These are phyloP conservation scores for Lasaia peninsularis DNA, from an alignment of 1,140 invertebrate genomes.

Conservation along the genomic window DNA sequence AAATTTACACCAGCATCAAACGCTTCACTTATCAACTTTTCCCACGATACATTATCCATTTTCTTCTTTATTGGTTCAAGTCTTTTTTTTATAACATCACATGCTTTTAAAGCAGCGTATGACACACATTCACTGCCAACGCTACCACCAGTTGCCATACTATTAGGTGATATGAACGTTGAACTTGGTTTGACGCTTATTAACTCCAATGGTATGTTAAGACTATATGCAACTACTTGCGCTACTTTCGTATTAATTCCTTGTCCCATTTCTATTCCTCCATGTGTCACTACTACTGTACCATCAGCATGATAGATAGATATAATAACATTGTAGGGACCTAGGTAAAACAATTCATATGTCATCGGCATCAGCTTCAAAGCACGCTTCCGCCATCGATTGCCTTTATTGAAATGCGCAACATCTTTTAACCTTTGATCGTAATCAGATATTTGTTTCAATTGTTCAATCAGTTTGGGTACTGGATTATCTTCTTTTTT, in stretches of 20 bases:
- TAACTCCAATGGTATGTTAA: conserved; percentile 84
- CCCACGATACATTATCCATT: conserved; percentile 79
- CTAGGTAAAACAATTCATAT: conserved; percentile 79
- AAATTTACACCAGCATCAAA: conserved; percentile 79
- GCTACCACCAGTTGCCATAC: conserved; percentile 81
- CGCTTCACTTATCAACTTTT: conserved; percentile 79
- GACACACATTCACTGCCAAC: conserved; percentile 67
- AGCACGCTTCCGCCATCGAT: conserved; percentile 88
- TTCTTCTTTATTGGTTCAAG: conserved; percentile 80
- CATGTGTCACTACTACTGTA: conserved; percentile 85
- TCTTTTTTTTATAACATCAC: conserved; percentile 80
- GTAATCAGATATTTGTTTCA: conserved; percentile 80
- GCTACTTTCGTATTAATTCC: conserved; percentile 88
- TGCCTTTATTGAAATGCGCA: conserved; percentile 81
- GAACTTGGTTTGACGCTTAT: conserved; percentile 83
- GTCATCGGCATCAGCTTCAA: conserved; percentile 83
- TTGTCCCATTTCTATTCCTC: conserved; percentile 92
- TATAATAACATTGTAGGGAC: conserved; percentile 81
- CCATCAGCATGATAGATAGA: conserved; percentile 88
- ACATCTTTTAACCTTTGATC: conserved; percentile 77
- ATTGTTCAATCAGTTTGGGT: conserved; percentile 78
- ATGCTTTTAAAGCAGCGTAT: conserved; percentile 82
- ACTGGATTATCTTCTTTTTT: conserved; percentile 70
- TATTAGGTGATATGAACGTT: conserved; percentile 81
- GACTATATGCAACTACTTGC: conserved; percentile 84